Evolutionary conservation across 2,888 invertebrate genomes (phyloP), one percentile per base, ranked within the genome.

Genomic region (Watsonalla cultraria): DNA sequence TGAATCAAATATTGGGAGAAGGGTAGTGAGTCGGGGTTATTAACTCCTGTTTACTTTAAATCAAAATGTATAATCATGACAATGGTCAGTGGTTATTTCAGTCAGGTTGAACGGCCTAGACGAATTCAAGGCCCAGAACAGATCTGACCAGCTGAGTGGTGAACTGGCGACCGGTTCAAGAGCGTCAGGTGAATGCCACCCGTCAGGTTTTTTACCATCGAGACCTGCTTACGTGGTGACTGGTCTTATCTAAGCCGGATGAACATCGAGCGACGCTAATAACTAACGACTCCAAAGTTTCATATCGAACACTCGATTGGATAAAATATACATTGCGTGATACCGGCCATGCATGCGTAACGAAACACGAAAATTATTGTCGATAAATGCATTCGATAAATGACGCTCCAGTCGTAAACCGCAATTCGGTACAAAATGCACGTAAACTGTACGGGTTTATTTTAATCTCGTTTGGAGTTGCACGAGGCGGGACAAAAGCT

Each of bases 121-220:
- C 79, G 60, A 60, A 64, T 67, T 82, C 86, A 87, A 88, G 86
- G 85, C 80, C 77, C 82, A 78, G 80, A 82, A 75, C 79, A 74
- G 77, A 72, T 74, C 61, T 68, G 72, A 76, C 82, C 88, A 86
- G 86, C 84, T 84, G 84, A 80, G 80, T 79, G 73, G 74, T 87
- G 85, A 83, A 83, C 87, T 72, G 81, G 67, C 78, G 74, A 72
- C 53, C 76, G 79, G 89, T 89, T 89, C 88, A 89, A 89, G 90
- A 90, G 81, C 86, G 68, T 66, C 82, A 77, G 89, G 90, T 89
- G 90, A 90, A 88, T 85, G 89, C 85, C 89, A 87, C 85, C 67
- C 72, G 77, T 73, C 83, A 74, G 73, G 80, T 85, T 87, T 88
- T 87, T 87, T 86, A 75, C 74, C 73, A 78, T 72, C 70, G 65